phyloP scores from a whole-genome alignment of 1,140 invertebrate species.

The Potamilus streckersoni region DNA sequence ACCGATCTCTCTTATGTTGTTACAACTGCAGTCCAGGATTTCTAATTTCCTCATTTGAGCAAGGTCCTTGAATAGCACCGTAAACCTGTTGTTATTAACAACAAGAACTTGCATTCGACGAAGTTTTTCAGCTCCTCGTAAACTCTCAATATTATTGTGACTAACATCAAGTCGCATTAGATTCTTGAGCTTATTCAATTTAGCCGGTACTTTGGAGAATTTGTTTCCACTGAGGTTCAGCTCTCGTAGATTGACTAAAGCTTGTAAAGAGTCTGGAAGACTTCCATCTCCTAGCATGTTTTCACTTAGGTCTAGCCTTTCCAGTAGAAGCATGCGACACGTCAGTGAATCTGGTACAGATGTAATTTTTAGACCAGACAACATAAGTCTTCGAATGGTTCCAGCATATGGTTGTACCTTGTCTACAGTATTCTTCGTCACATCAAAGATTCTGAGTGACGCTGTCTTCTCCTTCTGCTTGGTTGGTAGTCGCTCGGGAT shows the following conservation, averaged over 20 bases:
- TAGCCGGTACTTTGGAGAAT: constrained; percentile 50
- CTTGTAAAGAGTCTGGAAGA: constrained; percentile 52
- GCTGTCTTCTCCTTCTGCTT: constrained; percentile 43
- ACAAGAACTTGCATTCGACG: constrained; percentile 56
- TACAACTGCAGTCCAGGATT: constrained; percentile 51
- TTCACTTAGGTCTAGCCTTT: constrained; percentile 58
- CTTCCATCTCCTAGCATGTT: constrained; percentile 53
- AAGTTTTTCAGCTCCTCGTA: constrained; percentile 56
- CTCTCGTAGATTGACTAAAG: constrained; percentile 53
- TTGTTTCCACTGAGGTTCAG: constrained; percentile 55
- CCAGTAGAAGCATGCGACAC: constrained; percentile 42
- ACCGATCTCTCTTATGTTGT: constrained; percentile 49
- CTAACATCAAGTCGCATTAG: constrained; percentile 54
- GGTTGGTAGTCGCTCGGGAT: constrained; percentile 58
- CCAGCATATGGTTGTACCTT: constrained; percentile 48
- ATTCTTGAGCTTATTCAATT: constrained; percentile 46
- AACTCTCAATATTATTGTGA: constrained; percentile 50
- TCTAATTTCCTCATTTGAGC: constrained; percentile 50
- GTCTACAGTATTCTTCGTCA: constrained; percentile 48
- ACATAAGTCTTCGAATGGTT: constrained; percentile 45
- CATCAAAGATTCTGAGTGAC: constrained; percentile 53
- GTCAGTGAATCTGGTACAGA: constrained; percentile 48
- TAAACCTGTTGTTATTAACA: constrained; percentile 57
- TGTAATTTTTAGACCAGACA: constrained; percentile 44
- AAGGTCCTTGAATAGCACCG: constrained; percentile 51